Conservation (phyloP, 2,113 vertebrate species). For the Crotalus tigris region DNA sequence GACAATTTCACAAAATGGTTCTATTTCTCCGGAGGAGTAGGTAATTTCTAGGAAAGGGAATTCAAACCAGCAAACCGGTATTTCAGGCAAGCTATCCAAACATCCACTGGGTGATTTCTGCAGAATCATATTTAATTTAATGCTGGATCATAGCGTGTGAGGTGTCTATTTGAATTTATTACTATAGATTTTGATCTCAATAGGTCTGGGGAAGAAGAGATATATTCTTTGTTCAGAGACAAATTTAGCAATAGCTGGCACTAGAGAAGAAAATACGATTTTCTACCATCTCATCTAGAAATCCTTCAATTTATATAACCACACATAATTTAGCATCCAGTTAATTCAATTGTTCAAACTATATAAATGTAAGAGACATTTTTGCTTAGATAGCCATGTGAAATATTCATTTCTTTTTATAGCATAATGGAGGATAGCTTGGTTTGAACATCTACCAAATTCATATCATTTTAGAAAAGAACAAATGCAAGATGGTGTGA, state of each 20-base stretch:
- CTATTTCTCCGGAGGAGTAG: neutral
- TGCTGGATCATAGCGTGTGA: neutral
- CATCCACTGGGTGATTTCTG: neutral
- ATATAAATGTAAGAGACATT: constrained; percentile 7
- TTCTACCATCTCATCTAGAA: constrained; percentile 7
- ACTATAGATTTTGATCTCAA: neutral
- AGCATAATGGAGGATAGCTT: neutral
- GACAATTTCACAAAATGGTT: neutral
- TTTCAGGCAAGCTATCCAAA: neutral
- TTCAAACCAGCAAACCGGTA: neutral
- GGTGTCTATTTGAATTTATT: neutral
- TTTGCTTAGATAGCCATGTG: neutral
- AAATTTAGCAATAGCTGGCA: neutral
- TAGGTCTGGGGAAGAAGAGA: neutral
- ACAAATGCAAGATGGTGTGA: constrained; percentile 4
- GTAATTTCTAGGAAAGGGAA: neutral
- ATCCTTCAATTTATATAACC: constrained; percentile 7
- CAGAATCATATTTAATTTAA: neutral
- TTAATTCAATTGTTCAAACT: constrained; percentile 40
- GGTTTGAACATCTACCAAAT: constrained; percentile 41
- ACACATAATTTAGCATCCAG: constrained; percentile 36
- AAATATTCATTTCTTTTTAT: constrained; percentile 10
- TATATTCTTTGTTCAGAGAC: neutral
- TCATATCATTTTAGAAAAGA: constrained; percentile 34
- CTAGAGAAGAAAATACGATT: neutral